Conservation (phyloP, 2,888 invertebrate genomes). For the Dasysyrphus tricinctus region DNA sequence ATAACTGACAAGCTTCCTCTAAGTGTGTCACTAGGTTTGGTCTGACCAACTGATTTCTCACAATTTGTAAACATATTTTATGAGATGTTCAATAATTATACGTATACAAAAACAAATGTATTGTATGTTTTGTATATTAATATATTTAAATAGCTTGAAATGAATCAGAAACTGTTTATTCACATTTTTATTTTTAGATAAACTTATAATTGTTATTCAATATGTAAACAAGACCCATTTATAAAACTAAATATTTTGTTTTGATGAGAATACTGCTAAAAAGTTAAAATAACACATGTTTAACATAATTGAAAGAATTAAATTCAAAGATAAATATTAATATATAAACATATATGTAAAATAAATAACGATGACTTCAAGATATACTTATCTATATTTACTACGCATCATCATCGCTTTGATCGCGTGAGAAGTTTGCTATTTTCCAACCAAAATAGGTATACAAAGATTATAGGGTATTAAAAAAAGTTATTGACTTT, state of each 20-base stretch:
- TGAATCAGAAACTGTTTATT: background rate
- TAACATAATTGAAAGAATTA: background rate
- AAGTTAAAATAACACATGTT: background rate
- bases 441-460: constrained; percentile 5
- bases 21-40: too few species aligned
- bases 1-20: too few species aligned
- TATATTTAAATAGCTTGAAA: background rate
- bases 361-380: background rate
- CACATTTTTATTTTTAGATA: background rate
- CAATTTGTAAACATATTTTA: too few species aligned
- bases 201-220: background rate
- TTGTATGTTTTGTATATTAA: too few species aligned
- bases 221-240: background rate
- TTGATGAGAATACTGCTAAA: background rate
- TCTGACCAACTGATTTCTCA: too few species aligned
- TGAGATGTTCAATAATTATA: too few species aligned
- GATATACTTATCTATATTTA: background rate
- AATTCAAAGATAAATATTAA: background rate
- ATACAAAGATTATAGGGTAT: background rate
- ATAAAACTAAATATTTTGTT: background rate
- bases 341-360: background rate
- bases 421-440: constrained; percentile 21
- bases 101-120: too few species aligned
- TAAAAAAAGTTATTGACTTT: constrained; percentile 29
- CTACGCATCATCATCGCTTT: constrained; percentile 1